These are phyloP conservation scores for Neomorphus geoffroyi DNA, from an alignment of 2,797 vertebrate genomes.

Conservation along the genomic window DNA sequence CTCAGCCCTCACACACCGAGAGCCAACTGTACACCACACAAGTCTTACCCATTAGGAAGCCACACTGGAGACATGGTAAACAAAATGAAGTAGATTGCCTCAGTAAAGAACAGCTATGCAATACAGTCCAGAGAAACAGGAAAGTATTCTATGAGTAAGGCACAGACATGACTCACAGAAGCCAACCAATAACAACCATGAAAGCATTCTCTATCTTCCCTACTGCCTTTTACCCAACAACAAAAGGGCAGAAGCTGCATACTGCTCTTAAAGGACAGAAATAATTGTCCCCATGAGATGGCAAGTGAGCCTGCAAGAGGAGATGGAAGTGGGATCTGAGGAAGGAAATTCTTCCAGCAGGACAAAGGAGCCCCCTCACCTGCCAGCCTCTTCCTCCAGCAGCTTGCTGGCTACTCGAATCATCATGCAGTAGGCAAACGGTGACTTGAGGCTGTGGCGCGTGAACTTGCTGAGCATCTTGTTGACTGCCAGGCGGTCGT, in stretches of 20 bases:
- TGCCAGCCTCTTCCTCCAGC: constrained; percentile 81
- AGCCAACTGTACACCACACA: background rate
- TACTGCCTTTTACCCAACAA: background rate
- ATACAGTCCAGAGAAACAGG: background rate
- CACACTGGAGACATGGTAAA: background rate
- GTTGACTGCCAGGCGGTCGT: constrained; percentile 81
- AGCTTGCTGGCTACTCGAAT: constrained; percentile 83
- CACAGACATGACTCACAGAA: background rate
- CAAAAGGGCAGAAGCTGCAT: background rate
- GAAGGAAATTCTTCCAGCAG: background rate
- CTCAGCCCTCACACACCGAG: background rate
- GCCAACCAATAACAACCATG: background rate
- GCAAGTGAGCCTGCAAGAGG: background rate
- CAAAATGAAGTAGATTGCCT: background rate
- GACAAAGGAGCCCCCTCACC: constrained; percentile 45
- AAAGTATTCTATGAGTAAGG: background rate
- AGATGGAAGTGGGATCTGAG: background rate
- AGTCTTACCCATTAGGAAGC: background rate
- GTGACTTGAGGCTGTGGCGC: constrained; percentile 81
- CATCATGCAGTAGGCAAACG: constrained; percentile 84
- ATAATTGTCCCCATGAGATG: background rate
- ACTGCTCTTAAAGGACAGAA: background rate
- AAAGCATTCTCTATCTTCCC: background rate
- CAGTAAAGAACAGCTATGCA: background rate
- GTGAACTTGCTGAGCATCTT: constrained; percentile 86